phyloP scores from a whole-genome alignment of 2,888 invertebrate genomes.

The Netelia fuscicornis region DNA sequence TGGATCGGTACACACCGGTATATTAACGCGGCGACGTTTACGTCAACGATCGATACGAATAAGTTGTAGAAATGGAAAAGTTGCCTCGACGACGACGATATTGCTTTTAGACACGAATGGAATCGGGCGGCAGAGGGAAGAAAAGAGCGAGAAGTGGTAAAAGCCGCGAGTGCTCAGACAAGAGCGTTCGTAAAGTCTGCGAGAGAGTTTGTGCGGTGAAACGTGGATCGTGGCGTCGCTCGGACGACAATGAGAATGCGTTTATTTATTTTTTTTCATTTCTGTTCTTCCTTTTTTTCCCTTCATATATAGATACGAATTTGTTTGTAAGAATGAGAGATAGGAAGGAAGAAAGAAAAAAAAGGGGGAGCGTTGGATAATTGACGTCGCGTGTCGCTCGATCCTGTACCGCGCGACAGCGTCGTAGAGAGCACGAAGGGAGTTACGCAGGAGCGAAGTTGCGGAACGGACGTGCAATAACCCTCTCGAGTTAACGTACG shows the following conservation, averaged over 20 bases:
- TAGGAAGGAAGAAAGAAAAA: slow-evolving; percentile 51
- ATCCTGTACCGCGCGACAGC: slow-evolving; percentile 38
- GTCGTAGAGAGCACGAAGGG: slow-evolving; percentile 8
- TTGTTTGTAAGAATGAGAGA: slow-evolving; percentile 22
- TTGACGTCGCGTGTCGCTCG: slow-evolving; percentile 69
- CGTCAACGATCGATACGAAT: background rate
- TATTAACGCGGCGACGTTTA: background rate
- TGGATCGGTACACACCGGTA: too few relatives aligned
- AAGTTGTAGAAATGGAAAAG: too few relatives aligned
- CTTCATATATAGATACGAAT: slow-evolving; percentile 1
- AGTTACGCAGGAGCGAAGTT: background rate
- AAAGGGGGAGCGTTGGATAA: slow-evolving; percentile 65
- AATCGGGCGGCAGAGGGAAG: too few relatives aligned
- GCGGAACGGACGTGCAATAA: background rate
- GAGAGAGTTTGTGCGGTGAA: too few relatives aligned
- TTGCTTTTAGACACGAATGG: too few relatives aligned
- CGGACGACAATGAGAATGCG: slow-evolving; percentile 6
- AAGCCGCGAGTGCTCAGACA: too few relatives aligned
- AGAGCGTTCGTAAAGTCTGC: too few relatives aligned
- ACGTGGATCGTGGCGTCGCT: slow-evolving; percentile 34
- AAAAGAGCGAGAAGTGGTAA: too few relatives aligned
- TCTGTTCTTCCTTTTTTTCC: background rate
- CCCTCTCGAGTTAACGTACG: slow-evolving; percentile 4
- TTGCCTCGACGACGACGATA: too few relatives aligned
- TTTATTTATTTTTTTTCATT: too few relatives aligned